Base-by-base conservation (phyloP, 1,140 invertebrate species). In the Araneus ventricosus region DNA sequence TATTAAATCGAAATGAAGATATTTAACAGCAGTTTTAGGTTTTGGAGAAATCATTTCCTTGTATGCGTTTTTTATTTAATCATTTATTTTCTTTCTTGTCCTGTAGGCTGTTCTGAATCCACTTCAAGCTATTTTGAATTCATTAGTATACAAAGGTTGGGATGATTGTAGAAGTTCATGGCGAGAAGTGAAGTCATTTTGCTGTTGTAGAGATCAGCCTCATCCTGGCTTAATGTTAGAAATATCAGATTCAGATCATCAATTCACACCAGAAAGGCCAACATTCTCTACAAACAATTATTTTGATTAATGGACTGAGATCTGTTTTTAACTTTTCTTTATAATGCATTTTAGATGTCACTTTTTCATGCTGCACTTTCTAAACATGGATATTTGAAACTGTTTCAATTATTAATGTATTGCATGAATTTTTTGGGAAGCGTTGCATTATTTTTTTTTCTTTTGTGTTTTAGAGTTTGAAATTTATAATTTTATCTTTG, bases 121-220 rank as follows among this genome's bases (percentile, higher is more conserved):
- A 27, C 96, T 98, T 90, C 97, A 98, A 96, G 97, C 97, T 24
- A 96, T 98, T 87, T 96, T 98, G 34, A 98, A 98, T 95, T 96
- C 96, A 41, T 94, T 98, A 30, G 97, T 98, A 0, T 98, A 98
- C 94, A 96, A 97, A 93, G 96, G 97, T 52, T 94, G 92, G 92
- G 79, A 89, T 22, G 61, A 45, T 22, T 93, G 92, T 45, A 14
- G 37, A 63, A n/a, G 8, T 34, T 80, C 61, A 17, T 88, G 92
- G 79, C 63, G 34, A 30, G 34, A 59, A n/a, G 3, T 93, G 27
- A 93, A 79, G 79, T 20, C 86, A 20, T 7, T 57, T n/a, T 45
- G 61, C 5, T 93, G 92, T 57, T 45, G 86, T 41, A 45, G n/a
- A 80, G 87, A 89, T 14, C 70, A 10, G n/a, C 92, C 87, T 4